A percentile compares a stretch with the other conserved stretches of the same genome.
These are phyloP conservation scores for Ispidina lecontei DNA, from an alignment of 2,797 vertebrate species.

Conservation along the genomic window DNA sequence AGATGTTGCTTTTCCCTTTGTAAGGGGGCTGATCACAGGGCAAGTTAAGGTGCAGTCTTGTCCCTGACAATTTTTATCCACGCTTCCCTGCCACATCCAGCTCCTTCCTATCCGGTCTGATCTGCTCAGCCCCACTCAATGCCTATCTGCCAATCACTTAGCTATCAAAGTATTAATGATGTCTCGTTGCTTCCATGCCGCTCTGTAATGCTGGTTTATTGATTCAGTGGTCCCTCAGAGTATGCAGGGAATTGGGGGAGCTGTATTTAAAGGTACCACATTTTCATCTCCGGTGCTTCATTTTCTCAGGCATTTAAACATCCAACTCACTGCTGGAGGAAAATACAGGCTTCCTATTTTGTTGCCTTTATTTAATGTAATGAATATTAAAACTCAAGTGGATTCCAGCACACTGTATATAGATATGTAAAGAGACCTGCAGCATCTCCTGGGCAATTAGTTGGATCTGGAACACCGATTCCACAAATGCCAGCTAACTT, in stretches of 20 bases:
- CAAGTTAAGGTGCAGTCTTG: constrained; percentile 40
- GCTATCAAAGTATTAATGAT: constrained; percentile 64
- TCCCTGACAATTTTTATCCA: constrained; percentile 35
- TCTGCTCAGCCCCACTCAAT: constrained; percentile 34
- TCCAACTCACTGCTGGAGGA: background rate
- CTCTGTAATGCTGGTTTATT: constrained; percentile 65
- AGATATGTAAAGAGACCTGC: background rate
- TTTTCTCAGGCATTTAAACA: background rate
- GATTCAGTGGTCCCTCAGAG: constrained; percentile 64
- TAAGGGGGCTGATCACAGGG: constrained; percentile 3
- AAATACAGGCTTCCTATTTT: background rate
- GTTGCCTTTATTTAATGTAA: constrained; percentile 3
- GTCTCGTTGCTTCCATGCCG: constrained; percentile 39
- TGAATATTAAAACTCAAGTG: background rate
- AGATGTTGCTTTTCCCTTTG: constrained; percentile 31
- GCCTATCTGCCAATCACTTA: constrained; percentile 71
- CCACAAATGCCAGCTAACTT: constrained; percentile 23
- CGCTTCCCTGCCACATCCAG: constrained; percentile 27
- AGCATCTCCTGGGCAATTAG: constrained; percentile 7
- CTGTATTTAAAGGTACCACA: constrained; percentile 52
- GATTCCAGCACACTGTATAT: background rate
- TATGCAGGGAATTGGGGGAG: constrained; percentile 52
- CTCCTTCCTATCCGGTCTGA: constrained; percentile 29
- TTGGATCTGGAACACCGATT: background rate
- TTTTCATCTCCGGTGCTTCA: background rate